Percentiles rank a stretch among this genome's conserved stretches.
Evolutionary conservation across 2,113 vertebrate species (phyloP).

Genomic region (Orientallactaga bullata): DNA sequence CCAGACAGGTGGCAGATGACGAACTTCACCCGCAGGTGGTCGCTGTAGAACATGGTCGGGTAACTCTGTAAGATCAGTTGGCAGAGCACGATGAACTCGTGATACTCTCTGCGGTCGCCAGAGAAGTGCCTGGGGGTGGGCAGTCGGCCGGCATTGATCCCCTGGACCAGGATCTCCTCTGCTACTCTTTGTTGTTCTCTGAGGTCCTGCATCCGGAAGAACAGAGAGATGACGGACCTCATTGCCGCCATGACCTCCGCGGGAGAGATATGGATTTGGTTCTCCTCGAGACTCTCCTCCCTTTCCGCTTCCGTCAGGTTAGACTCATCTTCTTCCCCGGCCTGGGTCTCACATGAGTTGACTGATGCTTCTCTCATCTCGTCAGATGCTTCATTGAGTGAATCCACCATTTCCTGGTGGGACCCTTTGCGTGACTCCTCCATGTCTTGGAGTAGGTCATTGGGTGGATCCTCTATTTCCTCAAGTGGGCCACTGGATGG

Average conservation of each 20-base stretch:
- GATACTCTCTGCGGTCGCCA: conserved; percentile 67
- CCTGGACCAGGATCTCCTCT: conserved; percentile 1
- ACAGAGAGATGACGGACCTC: conserved; percentile 60
- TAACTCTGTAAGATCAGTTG: conserved; percentile 69
- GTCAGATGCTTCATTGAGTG: not conserved
- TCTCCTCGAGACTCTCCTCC: not conserved
- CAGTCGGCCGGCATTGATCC: not conserved
- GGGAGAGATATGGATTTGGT: fast-evolving
- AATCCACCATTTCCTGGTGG: not conserved
- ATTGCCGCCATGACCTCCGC: not conserved
- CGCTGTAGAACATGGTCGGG: not conserved
- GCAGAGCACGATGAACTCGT: conserved; percentile 76
- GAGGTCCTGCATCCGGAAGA: conserved; percentile 70
- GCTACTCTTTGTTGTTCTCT: conserved; percentile 56
- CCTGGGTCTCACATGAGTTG: not conserved
- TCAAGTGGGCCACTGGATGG: conserved; percentile 61
- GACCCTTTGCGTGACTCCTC: conserved; percentile 68
- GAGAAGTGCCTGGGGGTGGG: not conserved
- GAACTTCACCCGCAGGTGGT: conserved; percentile 46
- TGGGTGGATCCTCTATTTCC: conserved; percentile 74
- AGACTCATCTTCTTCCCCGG: not conserved
- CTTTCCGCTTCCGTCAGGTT: not conserved
- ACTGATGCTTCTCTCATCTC: not conserved
- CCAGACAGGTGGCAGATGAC: conserved; percentile 53
- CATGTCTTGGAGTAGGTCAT: conserved; percentile 80